Percentiles rank a stretch among this genome's conserved stretches.
These are phyloP conservation scores for Ormyrus thymus DNA, from an alignment of 2,888 invertebrate genomes.

Conservation along the genomic window DNA sequence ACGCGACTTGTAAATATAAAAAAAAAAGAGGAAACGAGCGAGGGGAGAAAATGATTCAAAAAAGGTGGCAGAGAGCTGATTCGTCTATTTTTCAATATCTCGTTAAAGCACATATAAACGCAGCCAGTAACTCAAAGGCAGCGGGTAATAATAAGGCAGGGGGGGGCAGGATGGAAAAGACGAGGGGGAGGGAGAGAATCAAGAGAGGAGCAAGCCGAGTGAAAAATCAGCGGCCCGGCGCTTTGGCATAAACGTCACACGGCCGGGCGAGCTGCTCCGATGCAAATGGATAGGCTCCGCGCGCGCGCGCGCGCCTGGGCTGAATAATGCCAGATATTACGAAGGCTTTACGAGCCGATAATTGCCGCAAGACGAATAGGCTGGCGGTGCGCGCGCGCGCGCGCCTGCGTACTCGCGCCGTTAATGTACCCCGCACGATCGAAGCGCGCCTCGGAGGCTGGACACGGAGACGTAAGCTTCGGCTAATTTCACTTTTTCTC, in stretches of 20 bases:
- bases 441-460: too few species aligned
- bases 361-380: conserved; percentile 61
- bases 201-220: neutral
- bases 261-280: neutral
- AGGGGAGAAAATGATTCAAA: conserved; percentile 5
- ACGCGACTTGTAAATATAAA: neutral
- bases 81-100: conserved; percentile 35
- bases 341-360: conserved; percentile 63
- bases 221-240: conserved; percentile 16
- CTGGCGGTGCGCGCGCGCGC: neutral
- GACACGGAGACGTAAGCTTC: too few species aligned
- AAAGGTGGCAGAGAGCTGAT: conserved; percentile 5
- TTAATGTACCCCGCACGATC: too few species aligned
- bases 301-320: conserved; percentile 28
- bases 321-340: conserved; percentile 61
- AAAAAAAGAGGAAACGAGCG: neutral
- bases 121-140: conserved; percentile 25
- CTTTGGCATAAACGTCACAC: conserved; percentile 31
- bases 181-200: neutral
- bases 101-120: conserved; percentile 38
- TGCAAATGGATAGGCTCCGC: conserved; percentile 32
- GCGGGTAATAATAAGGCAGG: conserved; percentile 16
- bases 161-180: conserved; percentile 1
- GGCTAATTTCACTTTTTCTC: too few species aligned
- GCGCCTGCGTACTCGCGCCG: neutral